Evolutionary conservation across 2,113 vertebrate species (phyloP), one percentile per base, ranked within the genome.

Genomic region (Archocentrus centrarchus): DNA sequence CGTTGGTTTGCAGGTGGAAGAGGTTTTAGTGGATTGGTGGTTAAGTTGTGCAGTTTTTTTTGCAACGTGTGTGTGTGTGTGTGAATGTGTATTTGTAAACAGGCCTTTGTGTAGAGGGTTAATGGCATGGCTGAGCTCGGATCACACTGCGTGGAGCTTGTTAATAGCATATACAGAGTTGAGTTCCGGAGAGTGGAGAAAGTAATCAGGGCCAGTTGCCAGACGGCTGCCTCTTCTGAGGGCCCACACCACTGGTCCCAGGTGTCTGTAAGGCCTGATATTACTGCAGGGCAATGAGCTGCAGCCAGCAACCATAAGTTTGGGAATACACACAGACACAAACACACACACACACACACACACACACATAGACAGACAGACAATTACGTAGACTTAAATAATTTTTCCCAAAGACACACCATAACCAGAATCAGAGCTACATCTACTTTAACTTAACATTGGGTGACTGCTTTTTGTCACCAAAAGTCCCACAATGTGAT

Each of bases 281-380:
- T 95, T 94, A 93, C 92, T 88, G 92, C 91, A 61, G 91, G 93
- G 91, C 94, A 95, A 94, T 95, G 94, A 95, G 93, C 93, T 95
- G 93, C 88, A 92, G 88, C 91, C 88, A 86, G 91, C 60, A n/a
- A 84, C 83, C 79, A 90, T 90, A 88, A 91, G 85, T 90, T 60
- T 50, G 70, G 73, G 81, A 37, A 35, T 24, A 44, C 55, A 68
- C 70, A 68, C 59, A 8, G 32, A 61, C 39, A 61, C 70, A 73
- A 15, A 35, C 76, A 73, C 47, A 78, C 50, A 59, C 6, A 37
- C 63, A 35, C 76, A 73, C 47, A 78, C 50, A 59, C 6, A 37
- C 63, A 81, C 68, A 62, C 39, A 17, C 47, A 50, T 0, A 68
- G 22, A 47, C 2, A 11, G 2, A 66, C 35, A 61, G 3, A 30